These are phyloP conservation scores for Acropora tenuis DNA, from an alignment of 64 coral and sea anemone genomes.

Conservation along the genomic window DNA sequence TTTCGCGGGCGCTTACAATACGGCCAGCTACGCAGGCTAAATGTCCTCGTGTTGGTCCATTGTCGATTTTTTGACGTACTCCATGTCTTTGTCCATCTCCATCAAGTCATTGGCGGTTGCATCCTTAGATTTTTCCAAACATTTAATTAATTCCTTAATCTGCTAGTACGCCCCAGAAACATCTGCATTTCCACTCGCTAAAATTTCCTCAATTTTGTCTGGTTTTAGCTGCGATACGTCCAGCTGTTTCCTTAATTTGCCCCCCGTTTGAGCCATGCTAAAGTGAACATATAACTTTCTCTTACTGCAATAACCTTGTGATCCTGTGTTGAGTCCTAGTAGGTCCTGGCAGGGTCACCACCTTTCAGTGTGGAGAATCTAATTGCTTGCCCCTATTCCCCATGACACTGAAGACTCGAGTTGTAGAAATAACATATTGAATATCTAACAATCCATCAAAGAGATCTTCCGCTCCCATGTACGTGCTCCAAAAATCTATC, in stretches of 20 bases:
- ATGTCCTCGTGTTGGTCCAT: neutral
- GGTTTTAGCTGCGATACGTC: no score
- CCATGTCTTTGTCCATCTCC: neutral
- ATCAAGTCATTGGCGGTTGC: no score
- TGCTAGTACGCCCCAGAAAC: no score
- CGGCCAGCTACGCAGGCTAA: neutral
- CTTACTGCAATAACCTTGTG: constrained; percentile 16
- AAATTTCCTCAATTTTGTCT: no score
- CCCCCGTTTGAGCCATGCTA: neutral
- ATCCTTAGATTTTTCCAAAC: no score
- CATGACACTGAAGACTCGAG: neutral
- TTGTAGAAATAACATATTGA: neutral
- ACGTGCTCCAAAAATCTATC: neutral
- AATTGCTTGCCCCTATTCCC: constrained; percentile 1
- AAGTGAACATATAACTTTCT: constrained; percentile 15
- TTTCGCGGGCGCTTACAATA: no score
- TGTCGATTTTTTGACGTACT: neutral
- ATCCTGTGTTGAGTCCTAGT: constrained; percentile 13
- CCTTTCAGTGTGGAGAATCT: constrained; percentile 19
- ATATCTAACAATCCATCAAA: no score
- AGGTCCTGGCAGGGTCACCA: constrained; percentile 4
- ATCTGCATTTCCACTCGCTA: no score
- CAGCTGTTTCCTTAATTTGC: neutral
- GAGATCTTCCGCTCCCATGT: no score
- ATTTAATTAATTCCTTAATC: no score